Base-by-base conservation (phyloP, 2,888 invertebrate genomes). In the Metacarcinus magister region DNA sequence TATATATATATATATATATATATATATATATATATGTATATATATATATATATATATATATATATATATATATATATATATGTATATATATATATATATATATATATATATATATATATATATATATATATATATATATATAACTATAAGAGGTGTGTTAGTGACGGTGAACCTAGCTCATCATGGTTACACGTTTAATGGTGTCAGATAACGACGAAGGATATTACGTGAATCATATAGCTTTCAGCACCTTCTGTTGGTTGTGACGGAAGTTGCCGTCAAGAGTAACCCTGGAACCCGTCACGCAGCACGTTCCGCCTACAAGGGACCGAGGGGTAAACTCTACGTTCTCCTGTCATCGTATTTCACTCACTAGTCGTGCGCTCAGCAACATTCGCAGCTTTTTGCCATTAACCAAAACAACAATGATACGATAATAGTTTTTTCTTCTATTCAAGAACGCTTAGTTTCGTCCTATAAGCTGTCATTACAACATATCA, bases 1-100 rank as follows among this genome's bases (percentile, higher is more conserved):
- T 43, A 92, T 44, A 92, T 92, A 92, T 92, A 92, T 44, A 92
- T 44, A 44, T 44, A 92, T 44, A 92, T 44, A 92, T 44, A 92
- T 44, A 92, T 44, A 92, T 44, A 92, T 44, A 92, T 44, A 92
- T 44, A 92, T 43, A 91, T 43, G 23, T 43, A 91, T 43, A 91
- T 43, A 91, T 43, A 91, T 43, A 91, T 43, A 91, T 43, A 91
- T 43, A 91, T 43, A 91, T 43, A 91, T 43, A 91, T 43, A 91
- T 43, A 91, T 43, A 91, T 43, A 91, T 43, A 91, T 43, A 91
- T 43, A 91, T 43, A 91, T 43, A 91, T 43, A 91, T 43, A 91
- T 43, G 23, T 43, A 91, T 43, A 91, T 43, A 91, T 43, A 91
- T 43, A 91, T 43, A 91, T 43, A 91, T 43, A 91, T 43, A 91